Conservation (phyloP, 2,797 vertebrate genomes). For the Coreius guichenoti region DNA sequence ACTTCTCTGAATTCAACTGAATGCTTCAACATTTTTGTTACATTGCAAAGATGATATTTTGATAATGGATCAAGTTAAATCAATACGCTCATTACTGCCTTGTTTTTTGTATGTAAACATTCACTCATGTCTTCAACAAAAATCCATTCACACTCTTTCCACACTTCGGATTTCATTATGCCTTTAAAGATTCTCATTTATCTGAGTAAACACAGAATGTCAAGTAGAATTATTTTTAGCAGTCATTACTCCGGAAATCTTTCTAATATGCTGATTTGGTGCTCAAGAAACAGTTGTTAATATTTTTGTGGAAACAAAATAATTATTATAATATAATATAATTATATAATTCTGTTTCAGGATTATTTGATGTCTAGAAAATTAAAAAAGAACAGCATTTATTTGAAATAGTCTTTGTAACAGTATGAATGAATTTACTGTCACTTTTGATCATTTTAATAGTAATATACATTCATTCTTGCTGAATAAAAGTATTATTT, state of each 20-base stretch:
- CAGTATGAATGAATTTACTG: background rate
- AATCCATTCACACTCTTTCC: background rate
- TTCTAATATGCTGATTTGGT: background rate
- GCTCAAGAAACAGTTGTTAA: background rate
- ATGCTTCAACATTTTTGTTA: background rate
- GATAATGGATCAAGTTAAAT: background rate
- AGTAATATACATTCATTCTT: background rate
- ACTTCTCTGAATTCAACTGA: background rate
- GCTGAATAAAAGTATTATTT: background rate
- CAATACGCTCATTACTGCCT: background rate
- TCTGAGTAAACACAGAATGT: background rate
- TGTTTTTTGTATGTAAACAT: background rate
- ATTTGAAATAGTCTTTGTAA: too few species aligned
- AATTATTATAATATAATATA: too few species aligned
- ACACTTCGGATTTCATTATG: background rate
- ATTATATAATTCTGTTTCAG: background rate
- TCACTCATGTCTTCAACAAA: background rate
- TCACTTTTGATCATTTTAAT: too few species aligned
- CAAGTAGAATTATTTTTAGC: background rate
- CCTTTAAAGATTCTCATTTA: background rate
- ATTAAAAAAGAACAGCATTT: too few species aligned
- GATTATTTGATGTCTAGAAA: background rate
- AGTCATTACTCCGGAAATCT: background rate
- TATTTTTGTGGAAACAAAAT: background rate
- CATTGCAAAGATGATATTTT: constrained; percentile 6